Evolutionary conservation across 2,113 vertebrate genomes (phyloP).

Genomic region (Himantopus leucocephalus): DNA sequence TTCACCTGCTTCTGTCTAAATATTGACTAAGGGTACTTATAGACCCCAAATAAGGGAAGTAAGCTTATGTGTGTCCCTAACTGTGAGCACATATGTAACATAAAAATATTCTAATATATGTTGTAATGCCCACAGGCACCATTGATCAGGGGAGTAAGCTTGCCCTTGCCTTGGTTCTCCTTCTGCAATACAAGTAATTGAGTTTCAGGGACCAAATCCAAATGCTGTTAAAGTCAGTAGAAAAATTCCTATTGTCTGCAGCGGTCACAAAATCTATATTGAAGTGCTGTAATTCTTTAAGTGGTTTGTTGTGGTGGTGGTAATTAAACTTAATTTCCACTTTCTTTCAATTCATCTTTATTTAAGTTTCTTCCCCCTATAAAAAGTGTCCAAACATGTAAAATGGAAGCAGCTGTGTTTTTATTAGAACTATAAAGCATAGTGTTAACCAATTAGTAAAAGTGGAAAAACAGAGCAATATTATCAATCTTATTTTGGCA

Average conservation of each 20-base stretch:
- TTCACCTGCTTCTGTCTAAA: not conserved
- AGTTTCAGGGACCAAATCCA: constrained; percentile 11
- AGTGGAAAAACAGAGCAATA: not conserved
- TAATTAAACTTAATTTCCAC: constrained; percentile 43
- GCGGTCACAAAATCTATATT: constrained; percentile 3
- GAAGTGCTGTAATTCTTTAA: constrained; percentile 26
- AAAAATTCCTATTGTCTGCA: not conserved
- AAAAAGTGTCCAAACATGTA: constrained; percentile 1
- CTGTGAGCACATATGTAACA: not conserved
- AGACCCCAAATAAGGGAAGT: not conserved
- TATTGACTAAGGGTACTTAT: not conserved
- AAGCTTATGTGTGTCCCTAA: not conserved
- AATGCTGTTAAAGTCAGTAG: not conserved
- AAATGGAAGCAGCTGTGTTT: constrained; percentile 46
- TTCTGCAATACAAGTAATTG: not conserved
- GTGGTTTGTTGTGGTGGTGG: constrained; percentile 2
- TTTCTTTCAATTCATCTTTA: constrained; percentile 47
- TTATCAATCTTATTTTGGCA: not conserved
- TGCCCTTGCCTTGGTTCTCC: not conserved
- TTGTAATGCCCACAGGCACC: not conserved
- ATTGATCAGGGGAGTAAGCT: not conserved
- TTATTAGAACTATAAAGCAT: constrained; percentile 40
- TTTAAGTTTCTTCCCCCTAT: constrained; percentile 24
- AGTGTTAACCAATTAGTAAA: constrained; percentile 18
- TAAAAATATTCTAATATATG: not conserved